Conservation (phyloP, 2,113 vertebrate species). For the Callipepla californica region DNA sequence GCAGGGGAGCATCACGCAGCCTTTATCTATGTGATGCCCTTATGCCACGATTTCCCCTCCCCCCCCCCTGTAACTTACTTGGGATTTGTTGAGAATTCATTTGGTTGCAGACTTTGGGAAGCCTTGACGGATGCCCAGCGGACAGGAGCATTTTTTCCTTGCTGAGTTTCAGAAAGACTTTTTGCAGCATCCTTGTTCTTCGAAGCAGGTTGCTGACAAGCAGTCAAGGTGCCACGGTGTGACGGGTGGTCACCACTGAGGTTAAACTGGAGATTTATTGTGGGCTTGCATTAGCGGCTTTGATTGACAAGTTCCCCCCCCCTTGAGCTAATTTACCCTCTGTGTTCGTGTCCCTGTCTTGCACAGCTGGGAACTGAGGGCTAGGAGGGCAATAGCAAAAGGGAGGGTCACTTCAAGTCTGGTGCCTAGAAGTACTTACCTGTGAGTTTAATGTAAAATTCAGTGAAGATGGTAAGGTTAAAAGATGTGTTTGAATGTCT, state of each 20-base stretch:
- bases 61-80: background rate
- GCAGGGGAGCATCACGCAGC: background rate
- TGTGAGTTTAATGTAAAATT: slow-evolving; percentile 24
- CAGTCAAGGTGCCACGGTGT: background rate
- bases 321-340: background rate
- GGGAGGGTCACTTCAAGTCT: background rate
- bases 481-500: background rate
- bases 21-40: background rate
- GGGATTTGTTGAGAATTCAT: background rate
- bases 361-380: background rate
- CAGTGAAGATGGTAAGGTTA: background rate
- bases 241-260: slow-evolving; percentile 29
- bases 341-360: background rate
- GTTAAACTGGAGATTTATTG: background rate
- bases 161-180: background rate
- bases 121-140: background rate
- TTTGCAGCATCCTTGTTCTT: background rate
- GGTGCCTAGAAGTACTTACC: slow-evolving; percentile 22
- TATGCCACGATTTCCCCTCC: background rate
- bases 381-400: background rate
- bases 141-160: slow-evolving; percentile 3
- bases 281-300: slow-evolving; percentile 19
- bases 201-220: slow-evolving; percentile 6
- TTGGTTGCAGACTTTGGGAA: background rate
- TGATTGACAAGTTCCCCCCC: slow-evolving; percentile 33